Conservation (phyloP, 2,113 vertebrate species). For the Hippoglossus stenolepis region DNA sequence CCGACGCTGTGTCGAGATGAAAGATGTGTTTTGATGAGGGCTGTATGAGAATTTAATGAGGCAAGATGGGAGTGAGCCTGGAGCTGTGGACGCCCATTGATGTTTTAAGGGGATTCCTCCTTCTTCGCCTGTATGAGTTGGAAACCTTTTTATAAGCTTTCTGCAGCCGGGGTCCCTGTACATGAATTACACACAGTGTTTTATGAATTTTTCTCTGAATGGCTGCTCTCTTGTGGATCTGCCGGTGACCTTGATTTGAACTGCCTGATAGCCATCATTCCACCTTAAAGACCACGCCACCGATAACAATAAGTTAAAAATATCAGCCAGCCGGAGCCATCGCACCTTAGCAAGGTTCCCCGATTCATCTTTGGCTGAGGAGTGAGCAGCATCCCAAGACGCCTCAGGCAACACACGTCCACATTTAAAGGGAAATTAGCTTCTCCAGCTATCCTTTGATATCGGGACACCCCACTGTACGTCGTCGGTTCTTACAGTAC, state of each 20-base stretch:
- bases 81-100: constrained; percentile 65
- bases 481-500: constrained; percentile 43
- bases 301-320: constrained; percentile 52
- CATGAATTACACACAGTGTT: constrained; percentile 9
- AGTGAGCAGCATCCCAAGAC: constrained; percentile 61
- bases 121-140: constrained; percentile 55
- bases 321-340: constrained; percentile 48
- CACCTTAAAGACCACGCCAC: constrained; percentile 31
- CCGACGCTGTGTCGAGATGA: constrained; percentile 66
- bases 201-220: constrained; percentile 22
- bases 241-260: constrained; percentile 41
- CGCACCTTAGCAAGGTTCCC: constrained; percentile 48
- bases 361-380: constrained; percentile 66
- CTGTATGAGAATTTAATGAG: constrained; percentile 82
- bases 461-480: constrained; percentile 38
- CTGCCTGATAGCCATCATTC: constrained; percentile 42
- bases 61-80: constrained; percentile 71
- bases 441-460: constrained; percentile 65
- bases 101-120: constrained; percentile 76
- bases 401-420: constrained; percentile 60
- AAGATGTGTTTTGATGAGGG: constrained; percentile 80
- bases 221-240: background rate
- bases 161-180: background rate
- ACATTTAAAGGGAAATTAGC: constrained; percentile 63
- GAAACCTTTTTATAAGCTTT: constrained; percentile 38